A percentile compares a stretch with the other conserved stretches of the same genome.
Evolutionary conservation across 2,113 vertebrate genomes (phyloP).

Genomic region (Rhipidura dahli): DNA sequence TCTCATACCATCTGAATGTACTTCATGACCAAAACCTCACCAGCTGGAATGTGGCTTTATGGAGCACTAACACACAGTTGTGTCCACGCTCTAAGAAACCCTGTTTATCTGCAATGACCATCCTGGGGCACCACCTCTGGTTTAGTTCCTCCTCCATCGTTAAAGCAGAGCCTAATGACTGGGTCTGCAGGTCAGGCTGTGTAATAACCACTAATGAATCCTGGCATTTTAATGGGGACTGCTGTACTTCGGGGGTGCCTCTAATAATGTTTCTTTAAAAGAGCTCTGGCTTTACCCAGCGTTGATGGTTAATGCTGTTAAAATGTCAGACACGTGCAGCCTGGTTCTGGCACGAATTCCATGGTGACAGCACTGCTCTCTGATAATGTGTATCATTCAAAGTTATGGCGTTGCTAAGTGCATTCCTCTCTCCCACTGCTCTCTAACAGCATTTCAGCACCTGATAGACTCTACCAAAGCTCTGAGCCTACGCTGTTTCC

Average conservation of each 20-base stretch:
- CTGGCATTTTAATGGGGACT: conserved; percentile 6
- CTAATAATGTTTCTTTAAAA: neutral
- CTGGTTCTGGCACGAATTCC: conserved; percentile 12
- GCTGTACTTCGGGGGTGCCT: neutral
- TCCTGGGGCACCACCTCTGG: neutral
- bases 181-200: neutral
- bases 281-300: neutral
- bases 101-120: neutral
- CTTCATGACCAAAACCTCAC: neutral
- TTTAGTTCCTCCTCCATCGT: neutral
- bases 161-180: neutral
- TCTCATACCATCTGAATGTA: neutral
- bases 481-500: neutral
- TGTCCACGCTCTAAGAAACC: fast-evolving
- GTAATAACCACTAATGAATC: conserved; percentile 1
- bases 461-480: neutral
- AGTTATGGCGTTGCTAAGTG: neutral
- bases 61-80: neutral
- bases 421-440: conserved; percentile 43
- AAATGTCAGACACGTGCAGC: conserved; percentile 19
- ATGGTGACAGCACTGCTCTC: neutral
- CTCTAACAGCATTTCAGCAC: conserved; percentile 51
- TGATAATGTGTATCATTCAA: neutral
- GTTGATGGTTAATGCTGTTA: neutral
- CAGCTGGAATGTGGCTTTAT: neutral